Conservation (phyloP, 2,797 vertebrate genomes). For the Cyclura pinguis region DNA sequence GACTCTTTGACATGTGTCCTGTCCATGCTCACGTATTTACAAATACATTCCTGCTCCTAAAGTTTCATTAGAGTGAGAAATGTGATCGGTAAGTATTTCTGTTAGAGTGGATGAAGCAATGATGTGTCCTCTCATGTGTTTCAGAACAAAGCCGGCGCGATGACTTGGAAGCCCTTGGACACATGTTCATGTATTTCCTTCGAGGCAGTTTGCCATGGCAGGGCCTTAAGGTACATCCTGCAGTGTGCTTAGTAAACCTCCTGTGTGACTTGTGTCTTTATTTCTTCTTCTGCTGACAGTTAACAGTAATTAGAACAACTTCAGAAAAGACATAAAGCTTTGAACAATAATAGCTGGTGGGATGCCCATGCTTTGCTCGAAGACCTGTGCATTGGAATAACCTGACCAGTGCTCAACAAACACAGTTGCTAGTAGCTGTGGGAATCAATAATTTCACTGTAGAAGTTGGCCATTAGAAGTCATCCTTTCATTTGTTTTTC, state of each 20-base stretch:
- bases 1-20: background rate
- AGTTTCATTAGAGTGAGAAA: background rate
- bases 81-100: slow-evolving; percentile 16
- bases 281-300: background rate
- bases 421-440: background rate
- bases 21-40: background rate
- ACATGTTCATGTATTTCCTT: slow-evolving; percentile 99
- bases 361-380: background rate
- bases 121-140: slow-evolving; percentile 68
- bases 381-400: background rate
- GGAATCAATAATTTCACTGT: background rate
- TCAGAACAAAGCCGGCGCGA: slow-evolving; percentile 98
- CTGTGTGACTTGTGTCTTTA: slow-evolving; percentile 32
- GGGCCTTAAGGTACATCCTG: slow-evolving; percentile 91
- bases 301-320: background rate
- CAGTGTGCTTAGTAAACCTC: slow-evolving; percentile 40
- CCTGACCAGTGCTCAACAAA: background rate
- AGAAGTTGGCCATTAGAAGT: background rate
- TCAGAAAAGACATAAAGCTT: background rate
- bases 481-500: background rate
- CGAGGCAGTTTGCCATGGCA: slow-evolving; percentile 99
- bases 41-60: background rate
- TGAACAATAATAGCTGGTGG: background rate
- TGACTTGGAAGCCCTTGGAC: slow-evolving; percentile 97
- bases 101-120: slow-evolving; percentile 59